A percentile compares a stretch with the other conserved stretches of the same genome.
Evolutionary conservation across 2,888 invertebrate genomes (phyloP).

Genomic region (Pristionchus fissidentatus): DNA sequence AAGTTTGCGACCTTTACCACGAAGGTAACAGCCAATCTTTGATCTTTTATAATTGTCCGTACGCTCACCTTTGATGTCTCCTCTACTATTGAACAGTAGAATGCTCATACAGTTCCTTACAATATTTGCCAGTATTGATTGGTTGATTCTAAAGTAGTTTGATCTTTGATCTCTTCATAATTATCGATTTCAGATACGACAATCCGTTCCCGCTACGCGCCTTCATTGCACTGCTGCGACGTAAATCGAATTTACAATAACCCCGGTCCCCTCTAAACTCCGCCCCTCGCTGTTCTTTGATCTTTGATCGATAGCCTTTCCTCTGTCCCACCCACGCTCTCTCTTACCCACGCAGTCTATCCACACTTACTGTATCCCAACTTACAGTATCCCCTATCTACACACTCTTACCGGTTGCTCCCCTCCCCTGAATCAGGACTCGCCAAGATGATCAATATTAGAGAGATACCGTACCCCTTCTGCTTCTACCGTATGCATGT

Average conservation of each 20-base stretch:
- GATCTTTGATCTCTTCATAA: neutral
- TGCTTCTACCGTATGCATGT: neutral
- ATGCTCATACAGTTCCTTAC: too few species aligned
- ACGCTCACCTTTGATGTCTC: neutral
- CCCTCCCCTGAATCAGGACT: neutral
- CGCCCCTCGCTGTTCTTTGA: constrained; percentile 1
- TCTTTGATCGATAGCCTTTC: neutral
- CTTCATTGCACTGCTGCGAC: constrained; percentile 20
- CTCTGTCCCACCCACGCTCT: neutral
- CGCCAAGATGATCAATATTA: neutral
- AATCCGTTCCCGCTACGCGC: constrained; percentile 22
- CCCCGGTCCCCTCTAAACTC: neutral
- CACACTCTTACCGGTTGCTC: constrained; percentile 6
- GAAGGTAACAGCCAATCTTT: constrained; percentile 80
- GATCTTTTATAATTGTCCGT: too few species aligned
- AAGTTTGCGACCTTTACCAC: constrained; percentile 85
- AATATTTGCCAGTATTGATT: neutral
- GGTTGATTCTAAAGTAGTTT: neutral
- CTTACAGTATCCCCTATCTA: neutral
- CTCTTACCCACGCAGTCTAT: neutral
- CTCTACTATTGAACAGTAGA: too few species aligned
- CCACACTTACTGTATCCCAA: neutral
- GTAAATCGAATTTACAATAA: constrained; percentile 46
- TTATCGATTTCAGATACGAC: constrained; percentile 44
- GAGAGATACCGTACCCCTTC: neutral